phyloP scores from a whole-genome alignment of 2,113 vertebrate species.

The Todiramphus saurophagus region DNA sequence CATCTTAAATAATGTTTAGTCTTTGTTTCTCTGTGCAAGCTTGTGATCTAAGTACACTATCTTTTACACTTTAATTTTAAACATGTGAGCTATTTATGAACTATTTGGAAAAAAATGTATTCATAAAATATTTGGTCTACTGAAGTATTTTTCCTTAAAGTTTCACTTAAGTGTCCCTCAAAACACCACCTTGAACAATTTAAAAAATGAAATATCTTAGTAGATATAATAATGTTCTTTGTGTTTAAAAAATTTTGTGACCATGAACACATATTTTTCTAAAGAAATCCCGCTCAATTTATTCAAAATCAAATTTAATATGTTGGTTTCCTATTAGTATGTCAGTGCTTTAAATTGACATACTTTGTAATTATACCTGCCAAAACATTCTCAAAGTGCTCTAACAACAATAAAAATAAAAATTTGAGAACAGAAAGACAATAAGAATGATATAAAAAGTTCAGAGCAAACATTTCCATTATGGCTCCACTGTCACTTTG shows the following conservation, averaged over 20 bases:
- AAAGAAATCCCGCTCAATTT: accelerated
- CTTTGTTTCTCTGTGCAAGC: not conserved
- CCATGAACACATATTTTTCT: not conserved
- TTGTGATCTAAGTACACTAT: not conserved
- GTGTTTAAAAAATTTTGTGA: not conserved
- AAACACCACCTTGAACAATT: not conserved
- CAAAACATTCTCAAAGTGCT: not conserved
- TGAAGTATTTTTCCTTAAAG: not conserved
- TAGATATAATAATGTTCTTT: not conserved
- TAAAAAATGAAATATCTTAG: not conserved
- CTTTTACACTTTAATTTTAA: not conserved
- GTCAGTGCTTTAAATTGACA: not conserved
- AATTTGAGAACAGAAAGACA: not conserved
- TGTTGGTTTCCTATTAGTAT: not conserved
- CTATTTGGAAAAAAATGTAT: not conserved
- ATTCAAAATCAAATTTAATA: not conserved
- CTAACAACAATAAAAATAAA: not conserved
- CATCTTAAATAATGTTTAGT: not conserved
- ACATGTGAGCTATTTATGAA: not conserved
- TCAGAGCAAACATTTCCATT: not conserved
- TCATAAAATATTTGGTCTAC: not conserved
- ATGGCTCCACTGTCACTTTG: not conserved
- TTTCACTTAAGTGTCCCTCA: not conserved
- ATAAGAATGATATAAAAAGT: not conserved
- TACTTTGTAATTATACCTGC: not conserved